Conservation (phyloP, 2,113 vertebrate species). For the Enhydra lutris region DNA sequence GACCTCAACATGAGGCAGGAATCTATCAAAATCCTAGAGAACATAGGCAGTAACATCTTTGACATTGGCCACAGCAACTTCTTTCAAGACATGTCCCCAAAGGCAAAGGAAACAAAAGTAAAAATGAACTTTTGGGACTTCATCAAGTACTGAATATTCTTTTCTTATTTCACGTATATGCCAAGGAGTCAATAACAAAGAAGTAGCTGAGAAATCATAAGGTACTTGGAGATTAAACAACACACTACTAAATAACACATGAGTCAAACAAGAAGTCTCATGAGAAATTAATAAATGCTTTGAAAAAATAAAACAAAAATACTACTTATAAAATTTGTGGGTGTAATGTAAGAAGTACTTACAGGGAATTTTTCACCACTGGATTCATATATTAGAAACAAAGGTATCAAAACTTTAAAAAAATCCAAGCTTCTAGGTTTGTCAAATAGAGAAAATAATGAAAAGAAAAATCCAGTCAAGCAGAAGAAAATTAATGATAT, state of each 20-base stretch:
- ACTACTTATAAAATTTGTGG: not conserved
- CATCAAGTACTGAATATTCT: not conserved
- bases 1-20: no score
- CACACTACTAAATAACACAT: not conserved
- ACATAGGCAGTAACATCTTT: no score
- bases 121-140: no score
- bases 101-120: no score
- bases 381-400: not conserved
- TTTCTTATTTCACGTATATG: not conserved
- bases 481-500: not conserved
- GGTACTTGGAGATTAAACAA: not conserved
- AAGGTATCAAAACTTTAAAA: not conserved
- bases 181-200: not conserved
- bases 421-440: not conserved
- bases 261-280: not conserved
- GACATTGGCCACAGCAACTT: no score
- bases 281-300: not conserved
- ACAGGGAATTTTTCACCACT: not conserved
- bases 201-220: not conserved
- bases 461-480: not conserved
- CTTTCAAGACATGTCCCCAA: no score
- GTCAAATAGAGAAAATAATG: not conserved
- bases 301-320: not conserved
- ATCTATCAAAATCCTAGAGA: no score
- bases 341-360: not conserved